A percentile compares a stretch with the other conserved stretches of the same genome.
Conservation (phyloP, 2,113 vertebrate genomes). For the Osmerus eperlanus region DNA sequence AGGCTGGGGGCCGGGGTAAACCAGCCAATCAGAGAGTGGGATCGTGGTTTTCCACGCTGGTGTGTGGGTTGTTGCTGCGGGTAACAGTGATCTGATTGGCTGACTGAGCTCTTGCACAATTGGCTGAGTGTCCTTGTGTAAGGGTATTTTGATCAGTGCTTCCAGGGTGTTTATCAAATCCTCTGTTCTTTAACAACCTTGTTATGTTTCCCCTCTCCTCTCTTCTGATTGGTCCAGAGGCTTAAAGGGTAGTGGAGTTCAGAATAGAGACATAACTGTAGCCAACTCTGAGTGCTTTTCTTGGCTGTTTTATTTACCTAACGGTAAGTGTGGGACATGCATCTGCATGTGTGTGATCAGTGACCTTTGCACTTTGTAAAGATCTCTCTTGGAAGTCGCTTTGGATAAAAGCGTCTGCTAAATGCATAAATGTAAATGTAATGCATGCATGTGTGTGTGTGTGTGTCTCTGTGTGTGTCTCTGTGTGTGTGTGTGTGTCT, state of each 20-base stretch:
- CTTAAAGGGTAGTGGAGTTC: not conserved
- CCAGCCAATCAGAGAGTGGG: constrained; percentile 64
- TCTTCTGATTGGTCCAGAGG: constrained; percentile 1
- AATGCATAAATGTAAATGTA: not conserved
- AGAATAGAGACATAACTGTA: not conserved
- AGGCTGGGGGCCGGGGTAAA: not conserved
- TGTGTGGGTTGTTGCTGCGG: constrained; percentile 71
- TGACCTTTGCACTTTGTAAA: no score
- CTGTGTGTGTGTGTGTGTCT: not conserved
- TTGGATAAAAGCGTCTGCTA: no score
- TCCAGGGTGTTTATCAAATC: constrained; percentile 61
- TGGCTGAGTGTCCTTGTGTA: constrained; percentile 55
- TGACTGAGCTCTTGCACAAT: constrained; percentile 55
- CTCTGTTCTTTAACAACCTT: constrained; percentile 66
- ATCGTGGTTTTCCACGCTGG: constrained; percentile 42
- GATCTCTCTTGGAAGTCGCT: no score
- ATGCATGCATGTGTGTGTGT: not conserved
- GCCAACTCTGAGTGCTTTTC: not conserved
- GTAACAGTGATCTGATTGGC: constrained; percentile 76
- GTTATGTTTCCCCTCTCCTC: constrained; percentile 58
- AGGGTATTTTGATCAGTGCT: constrained; percentile 61
- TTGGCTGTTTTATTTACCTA: no score
- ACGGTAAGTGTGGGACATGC: no score
- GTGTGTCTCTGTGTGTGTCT: constrained; percentile 11
- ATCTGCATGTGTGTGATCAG: no score